Base-by-base conservation (phyloP, 2,113 vertebrate species). In the Oncorhynchus nerka region DNA sequence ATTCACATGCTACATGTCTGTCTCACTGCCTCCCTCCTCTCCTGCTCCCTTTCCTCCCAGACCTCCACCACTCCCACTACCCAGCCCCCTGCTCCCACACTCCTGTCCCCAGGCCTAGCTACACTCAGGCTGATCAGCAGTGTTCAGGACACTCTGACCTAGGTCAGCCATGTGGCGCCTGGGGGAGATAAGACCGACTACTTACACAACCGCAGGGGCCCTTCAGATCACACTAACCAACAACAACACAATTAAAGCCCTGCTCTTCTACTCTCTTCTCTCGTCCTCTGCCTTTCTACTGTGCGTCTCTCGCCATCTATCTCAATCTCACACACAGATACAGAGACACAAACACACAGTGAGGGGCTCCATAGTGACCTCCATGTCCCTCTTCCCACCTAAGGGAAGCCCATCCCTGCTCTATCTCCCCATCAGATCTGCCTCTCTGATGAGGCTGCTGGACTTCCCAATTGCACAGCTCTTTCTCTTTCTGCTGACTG, bases 111-210 rank as follows among this genome's bases (percentile, higher is more conserved):
- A 24, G 3, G 20, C 26, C 51, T 48, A 48, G 12, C 13, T 39
- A 19, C 49, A 51, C 12, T 51, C 15, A 51, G 49, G 15, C 49
- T 51, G 49, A 51, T 51, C 49, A 51, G 15, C 49, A 15, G 49
- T 68, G 70, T 48, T 65, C 76, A 34, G 51, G 55, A 74, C 71
- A 74, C 49, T 49, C 28, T 45, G 34, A 69, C 51, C 71, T 59
- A 34, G 64, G 30, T 74, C 64, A 78, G 26, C 26, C 5, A 30
- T 59, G 20, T n/a, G 59, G 64, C 48, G 65, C 16, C 24, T 68
- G 28, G 20, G 13, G 55, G 16, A 22, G 67, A 76, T 59, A 70
- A 76, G 26, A 49, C 49, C 32, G 66, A 13, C n/a, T 22, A 62
- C n/a, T 22, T 24, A 62, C 59, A 62, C 5, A 62, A 62, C 59